Evolutionary conservation across 2,888 invertebrate genomes (phyloP).

Genomic region (Harpalus rubripes): DNA sequence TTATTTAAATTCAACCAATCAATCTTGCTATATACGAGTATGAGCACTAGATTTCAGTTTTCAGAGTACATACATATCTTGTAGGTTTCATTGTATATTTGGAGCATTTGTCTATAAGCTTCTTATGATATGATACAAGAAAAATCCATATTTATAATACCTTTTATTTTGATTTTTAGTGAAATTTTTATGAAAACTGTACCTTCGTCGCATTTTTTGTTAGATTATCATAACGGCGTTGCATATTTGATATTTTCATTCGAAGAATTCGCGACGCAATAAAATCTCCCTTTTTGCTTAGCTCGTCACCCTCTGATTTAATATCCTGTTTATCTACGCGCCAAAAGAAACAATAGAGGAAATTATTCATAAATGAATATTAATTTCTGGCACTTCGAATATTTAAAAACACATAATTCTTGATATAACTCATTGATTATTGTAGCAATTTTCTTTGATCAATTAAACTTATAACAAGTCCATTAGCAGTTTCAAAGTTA

Average conservation of each 20-base stretch:
- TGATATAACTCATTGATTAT: neutral
- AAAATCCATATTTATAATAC: neutral
- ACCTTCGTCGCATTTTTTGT: conserved; percentile 25
- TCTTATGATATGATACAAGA: neutral
- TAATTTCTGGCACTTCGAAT: conserved; percentile 4
- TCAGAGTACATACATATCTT: too few species aligned
- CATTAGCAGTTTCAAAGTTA: conserved; percentile 10
- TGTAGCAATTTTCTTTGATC: neutral
- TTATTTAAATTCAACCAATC: neutral
- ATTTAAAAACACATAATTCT: neutral
- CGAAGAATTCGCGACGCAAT: conserved; percentile 35
- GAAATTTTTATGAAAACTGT: neutral
- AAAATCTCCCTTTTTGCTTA: conserved; percentile 18
- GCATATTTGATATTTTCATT: conserved; percentile 29
- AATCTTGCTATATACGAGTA: too few species aligned
- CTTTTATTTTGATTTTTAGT: neutral
- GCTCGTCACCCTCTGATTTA: conserved; percentile 46
- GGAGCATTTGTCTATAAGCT: neutral
- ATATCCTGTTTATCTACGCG: conserved; percentile 21
- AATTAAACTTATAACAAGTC: conserved; percentile 36
- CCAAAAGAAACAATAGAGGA: conserved; percentile 11
- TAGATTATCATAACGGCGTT: conserved; percentile 19
- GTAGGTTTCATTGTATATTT: too few species aligned
- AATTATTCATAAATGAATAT: conserved; percentile 39
- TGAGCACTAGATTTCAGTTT: too few species aligned